Evolutionary conservation across 2,888 invertebrate species (phyloP), one percentile per base, ranked within the genome.

Genomic region (Sialis lutaria): DNA sequence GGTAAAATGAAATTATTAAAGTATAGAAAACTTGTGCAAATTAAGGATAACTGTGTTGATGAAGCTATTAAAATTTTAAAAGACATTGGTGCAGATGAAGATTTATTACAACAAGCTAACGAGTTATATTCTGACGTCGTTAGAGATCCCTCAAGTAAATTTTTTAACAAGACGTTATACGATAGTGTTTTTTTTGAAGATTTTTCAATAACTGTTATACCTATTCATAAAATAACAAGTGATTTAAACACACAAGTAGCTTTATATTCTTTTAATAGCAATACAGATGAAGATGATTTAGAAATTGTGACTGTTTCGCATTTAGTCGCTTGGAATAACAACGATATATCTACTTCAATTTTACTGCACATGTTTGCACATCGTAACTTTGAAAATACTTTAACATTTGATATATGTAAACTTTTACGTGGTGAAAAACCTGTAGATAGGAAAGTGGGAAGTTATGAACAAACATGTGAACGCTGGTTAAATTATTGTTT

Each of bases 251-350:
- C 22, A 22, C 22, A 22, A 22, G 22, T 22, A 22, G 22, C 22
- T 22, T 22, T 22, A 22, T 22, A 22, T 22, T 22, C 22, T 22
- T 22, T 4, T 22, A 22, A 22, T 22, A 22, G 4, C 22, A 4
- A 6, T 48, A 51, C 13, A 44, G 46, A 33, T 49, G 47, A 30
- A 22, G 33, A 40, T 49, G 49, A n/a, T n/a, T 50, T 2, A 5
- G 54, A 55, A 42, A 57, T 56, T 50, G 50, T 62, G 9, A 32
- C 50, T 8, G 55, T 63, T 1, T 58, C 57, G 2, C 56, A 64
- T 46, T 42, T 66, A 8, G 46, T 63, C 33, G 60, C 65, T 1
- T 75, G 74, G 75, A 76, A 73, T 53, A 74, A 75, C 50, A 70
- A 65, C 46, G 53, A 59, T 34, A 52, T 59, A 4, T 57, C 61